Base-by-base conservation (phyloP, 2,113 vertebrate species). In the Marmota flaviventris region DNA sequence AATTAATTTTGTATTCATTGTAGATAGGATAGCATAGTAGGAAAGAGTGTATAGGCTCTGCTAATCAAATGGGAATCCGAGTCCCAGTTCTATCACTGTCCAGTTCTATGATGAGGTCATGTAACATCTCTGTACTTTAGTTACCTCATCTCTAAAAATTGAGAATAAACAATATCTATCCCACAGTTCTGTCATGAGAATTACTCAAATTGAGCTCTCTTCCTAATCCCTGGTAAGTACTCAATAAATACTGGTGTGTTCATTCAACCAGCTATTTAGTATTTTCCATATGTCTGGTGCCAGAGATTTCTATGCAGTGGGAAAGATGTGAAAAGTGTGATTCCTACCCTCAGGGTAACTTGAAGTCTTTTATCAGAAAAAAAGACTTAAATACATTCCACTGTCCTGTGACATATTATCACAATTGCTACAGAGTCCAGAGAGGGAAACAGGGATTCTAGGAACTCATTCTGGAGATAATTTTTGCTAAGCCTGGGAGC, bases 101-200 rank as follows among this genome's bases (percentile, higher is more conserved):
- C 34, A 25, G n/a, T 29, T 65, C 42, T 81, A 32, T 34, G 14
- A 34, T 20, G 11, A 10, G 20, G 20, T 45, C 17, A 63, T 5
- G 2, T 45, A 29, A 53, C 12, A 45, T 77, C 48, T 75, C 27
- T 1, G 1, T 39, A 34, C 58, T 42, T 86, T 39, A 78, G 16
- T 82, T 53, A 72, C 69, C 53, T 96, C 42, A 84, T 78, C 63
- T 86, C 25, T 83, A 70, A 92, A 51, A 85, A 61, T 65, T n/a
- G 86, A 65, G 18, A 17, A 1, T 37, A 51, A 65, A 25, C 18
- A 69, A 14, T 7, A 13, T 6, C 17, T 75, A 34, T 18, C 11
- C 45, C 51, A 56, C 32, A n/a, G 69, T 10, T 32, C 70, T 72
- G 20, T 67, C 42, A 20, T 78, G 76, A 78, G 39, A 48, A 32